Conservation (phyloP, 1,140 invertebrate species). For the Limonius californicus region DNA sequence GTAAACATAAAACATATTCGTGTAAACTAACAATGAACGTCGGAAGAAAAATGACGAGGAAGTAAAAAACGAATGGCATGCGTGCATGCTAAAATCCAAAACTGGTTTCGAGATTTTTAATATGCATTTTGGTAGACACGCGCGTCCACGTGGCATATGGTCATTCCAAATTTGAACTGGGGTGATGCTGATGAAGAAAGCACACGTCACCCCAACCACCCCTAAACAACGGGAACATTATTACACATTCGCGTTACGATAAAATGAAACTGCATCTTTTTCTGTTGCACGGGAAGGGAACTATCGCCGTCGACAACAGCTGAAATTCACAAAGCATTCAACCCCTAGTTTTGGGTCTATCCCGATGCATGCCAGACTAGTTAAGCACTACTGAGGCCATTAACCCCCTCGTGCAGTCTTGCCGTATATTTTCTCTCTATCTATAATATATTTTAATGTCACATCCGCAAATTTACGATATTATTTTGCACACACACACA, state of each 20-base stretch:
- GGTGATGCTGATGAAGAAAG: neutral
- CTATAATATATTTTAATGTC: no score
- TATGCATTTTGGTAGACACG: neutral
- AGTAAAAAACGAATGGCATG: no score
- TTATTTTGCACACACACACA: no score
- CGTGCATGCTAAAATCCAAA: neutral
- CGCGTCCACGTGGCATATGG: constrained; percentile 17
- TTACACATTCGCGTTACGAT: constrained; percentile 9
- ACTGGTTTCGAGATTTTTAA: neutral
- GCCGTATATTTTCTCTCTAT: no score
- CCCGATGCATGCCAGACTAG: constrained; percentile 8
- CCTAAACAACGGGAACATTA: constrained; percentile 13
- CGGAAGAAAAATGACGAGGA: no score
- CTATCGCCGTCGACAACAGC: constrained; percentile 3
- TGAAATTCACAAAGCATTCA: constrained; percentile 11
- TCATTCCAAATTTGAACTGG: constrained; percentile 13
- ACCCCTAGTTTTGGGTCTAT: constrained; percentile 15
- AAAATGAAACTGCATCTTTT: constrained; percentile 2
- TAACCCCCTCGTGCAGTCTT: constrained; percentile 1
- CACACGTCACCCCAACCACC: neutral
- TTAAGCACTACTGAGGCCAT: constrained; percentile 17
- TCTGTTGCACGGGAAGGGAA: neutral
- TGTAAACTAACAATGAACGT: no score
- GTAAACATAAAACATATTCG: no score
- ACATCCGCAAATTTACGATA: no score